A percentile compares a stretch with the other conserved stretches of the same genome.
These are phyloP conservation scores for Halcyon leucocephala DNA, from an alignment of 2,797 vertebrate species.

Conservation along the genomic window DNA sequence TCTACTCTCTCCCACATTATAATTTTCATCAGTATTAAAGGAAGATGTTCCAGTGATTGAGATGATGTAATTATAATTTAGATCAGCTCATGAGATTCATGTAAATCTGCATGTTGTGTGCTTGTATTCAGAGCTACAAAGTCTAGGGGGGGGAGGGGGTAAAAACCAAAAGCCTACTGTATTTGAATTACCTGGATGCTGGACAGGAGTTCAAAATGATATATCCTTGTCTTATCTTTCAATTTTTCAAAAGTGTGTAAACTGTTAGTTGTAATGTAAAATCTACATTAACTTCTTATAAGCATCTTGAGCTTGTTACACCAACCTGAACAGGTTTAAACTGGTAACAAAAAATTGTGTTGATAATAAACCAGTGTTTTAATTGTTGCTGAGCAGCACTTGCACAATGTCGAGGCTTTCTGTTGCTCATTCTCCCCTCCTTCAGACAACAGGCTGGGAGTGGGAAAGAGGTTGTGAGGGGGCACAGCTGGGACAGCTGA, in stretches of 20 bases:
- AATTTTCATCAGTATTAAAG: background rate
- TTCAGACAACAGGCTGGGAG: background rate
- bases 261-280: background rate
- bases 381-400: background rate
- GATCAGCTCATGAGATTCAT: background rate
- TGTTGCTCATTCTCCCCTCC: background rate
- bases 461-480: background rate
- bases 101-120: background rate
- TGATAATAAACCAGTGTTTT: background rate
- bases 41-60: background rate
- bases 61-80: background rate
- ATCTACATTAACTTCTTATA: background rate
- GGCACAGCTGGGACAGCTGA: background rate
- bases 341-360: background rate
- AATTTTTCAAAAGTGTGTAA: background rate
- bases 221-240: background rate
- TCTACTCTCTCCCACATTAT: background rate
- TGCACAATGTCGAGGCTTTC: background rate
- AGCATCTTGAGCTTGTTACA: background rate
- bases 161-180: fast-evolving
- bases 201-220: background rate
- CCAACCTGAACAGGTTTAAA: background rate
- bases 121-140: background rate
- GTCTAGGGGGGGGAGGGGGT: fast-evolving
- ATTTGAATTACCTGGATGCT: background rate